A percentile compares a stretch with the other conserved stretches of the same genome.
These are phyloP conservation scores for Andrena hattorfiana DNA, from an alignment of 2,888 invertebrate species.

Conservation along the genomic window DNA sequence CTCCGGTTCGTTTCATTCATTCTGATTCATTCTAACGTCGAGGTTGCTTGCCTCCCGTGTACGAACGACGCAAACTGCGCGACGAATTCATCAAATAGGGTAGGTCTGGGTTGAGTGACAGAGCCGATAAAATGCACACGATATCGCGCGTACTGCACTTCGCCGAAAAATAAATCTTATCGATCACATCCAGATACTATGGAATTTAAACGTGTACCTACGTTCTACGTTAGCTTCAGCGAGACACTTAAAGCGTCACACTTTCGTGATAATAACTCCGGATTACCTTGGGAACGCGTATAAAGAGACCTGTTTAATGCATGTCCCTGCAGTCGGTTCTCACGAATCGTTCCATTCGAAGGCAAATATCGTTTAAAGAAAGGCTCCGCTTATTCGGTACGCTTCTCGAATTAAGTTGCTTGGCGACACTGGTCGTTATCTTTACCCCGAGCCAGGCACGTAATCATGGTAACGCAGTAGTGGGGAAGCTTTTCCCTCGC, in stretches of 20 bases:
- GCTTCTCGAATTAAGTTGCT: slow-evolving; percentile 1
- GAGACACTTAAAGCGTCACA: too few species aligned
- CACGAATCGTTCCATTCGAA: slow-evolving; percentile 11
- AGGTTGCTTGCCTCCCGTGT: not conserved
- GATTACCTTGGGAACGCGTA: slow-evolving; percentile 45
- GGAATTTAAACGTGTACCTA: not conserved
- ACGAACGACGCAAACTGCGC: not conserved
- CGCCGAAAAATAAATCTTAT: not conserved
- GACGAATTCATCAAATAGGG: not conserved
- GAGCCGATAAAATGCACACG: not conserved
- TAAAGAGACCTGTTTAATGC: slow-evolving; percentile 31
- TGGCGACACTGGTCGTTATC: slow-evolving; percentile 23
- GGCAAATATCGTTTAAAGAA: slow-evolving; percentile 9
- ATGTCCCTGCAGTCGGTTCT: not conserved
- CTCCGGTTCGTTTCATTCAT: not conserved
- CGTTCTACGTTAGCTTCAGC: not conserved
- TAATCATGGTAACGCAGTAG: not conserved
- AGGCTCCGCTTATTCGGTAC: not conserved
- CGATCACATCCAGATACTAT: not conserved
- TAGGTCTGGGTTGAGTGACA: not conserved
- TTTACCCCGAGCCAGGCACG: not conserved
- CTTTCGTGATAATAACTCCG: slow-evolving; percentile 5
- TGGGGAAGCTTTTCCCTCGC: not conserved
- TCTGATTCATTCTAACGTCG: slow-evolving; percentile 27
- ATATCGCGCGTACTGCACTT: too few species aligned